Evolutionary conservation across 2,113 vertebrate genomes (phyloP), one percentile per base, ranked within the genome.

Genomic region (Petromus typicus): DNA sequence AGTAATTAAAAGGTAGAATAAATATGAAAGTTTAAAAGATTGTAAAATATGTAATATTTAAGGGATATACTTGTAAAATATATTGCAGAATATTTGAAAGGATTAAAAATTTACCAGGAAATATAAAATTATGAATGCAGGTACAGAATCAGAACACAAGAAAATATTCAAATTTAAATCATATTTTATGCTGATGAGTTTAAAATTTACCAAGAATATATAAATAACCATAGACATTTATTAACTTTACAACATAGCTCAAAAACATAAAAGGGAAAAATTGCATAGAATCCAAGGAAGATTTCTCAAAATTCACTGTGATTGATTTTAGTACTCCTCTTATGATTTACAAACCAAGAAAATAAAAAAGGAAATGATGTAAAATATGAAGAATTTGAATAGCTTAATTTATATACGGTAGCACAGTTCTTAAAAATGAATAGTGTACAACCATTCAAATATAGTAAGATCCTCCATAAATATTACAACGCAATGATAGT

Each of bases 61-160:
- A 1, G 88, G 56, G 45, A 75, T 13, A 56, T 64, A 78, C 1
- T 75, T 67, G 66, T 78, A 92, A 93, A 96, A 93, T 86, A 59
- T 75, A 12, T 51, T 34, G 27, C 32, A 34, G 22, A 67, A 69
- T 96, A 81, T 61, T 92, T 92, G 73, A 85, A 88, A 85, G 71
- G 81, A 13, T 59, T 67, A 12, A 56, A 81, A 83, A 67, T 40
- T 16, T 61, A 7, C 78, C 43, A 87, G 40, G 25, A n/a, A 95
- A 92, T 79, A 79, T 17, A 84, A 92, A 89, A 88, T 25, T 78
- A 95, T 86, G 34, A 94, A 96, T 85, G 18, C 17, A 59, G 32
- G 7, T 85, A 86, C 5, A 79, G 80, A 96, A 89, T 37, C 86
- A 32, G 27, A 61, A 85, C 7, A 43, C 8, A 34, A 32, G n/a